A percentile compares a stretch with the other conserved stretches of the same genome.
phyloP scores from a whole-genome alignment of 1,140 invertebrate species.

The Anagrus nilaparvatae region DNA sequence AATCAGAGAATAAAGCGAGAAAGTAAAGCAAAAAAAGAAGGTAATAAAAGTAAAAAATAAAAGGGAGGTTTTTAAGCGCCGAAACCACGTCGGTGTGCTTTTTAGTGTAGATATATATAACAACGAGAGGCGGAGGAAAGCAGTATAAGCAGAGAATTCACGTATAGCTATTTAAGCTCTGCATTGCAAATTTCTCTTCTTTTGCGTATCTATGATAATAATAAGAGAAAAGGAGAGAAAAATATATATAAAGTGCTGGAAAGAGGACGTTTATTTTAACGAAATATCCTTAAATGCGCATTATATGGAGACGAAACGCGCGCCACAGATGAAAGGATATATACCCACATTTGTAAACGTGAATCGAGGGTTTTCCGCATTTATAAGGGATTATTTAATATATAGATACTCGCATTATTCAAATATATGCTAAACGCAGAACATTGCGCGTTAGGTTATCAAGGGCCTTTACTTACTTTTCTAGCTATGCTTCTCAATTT shows the following conservation, averaged over 20 bases:
- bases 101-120: too few species aligned
- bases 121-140: neutral
- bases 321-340: conserved; percentile 45
- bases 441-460: conserved; percentile 42
- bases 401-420: conserved; percentile 40
- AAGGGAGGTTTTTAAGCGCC: conserved; percentile 10
- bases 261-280: conserved; percentile 42
- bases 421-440: conserved; percentile 44
- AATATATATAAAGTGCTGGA: conserved; percentile 15
- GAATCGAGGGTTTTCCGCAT: conserved; percentile 37
- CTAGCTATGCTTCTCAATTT: too few species aligned
- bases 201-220: conserved; percentile 21
- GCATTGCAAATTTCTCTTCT: conserved; percentile 45
- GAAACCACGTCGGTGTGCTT: too few species aligned
- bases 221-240: conserved; percentile 6
- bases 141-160: conserved; percentile 19
- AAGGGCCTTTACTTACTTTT: too few species aligned
- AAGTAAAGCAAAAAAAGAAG: neutral
- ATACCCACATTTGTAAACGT: too few species aligned
- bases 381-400: conserved; percentile 45
- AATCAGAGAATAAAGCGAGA: neutral
- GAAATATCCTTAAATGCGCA: conserved; percentile 42
- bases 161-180: conserved; percentile 41
- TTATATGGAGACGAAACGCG: conserved; percentile 21
- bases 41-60: neutral